Evolutionary conservation across 2,113 vertebrate species (phyloP).

Genomic region (Dasyurus viverrinus): DNA sequence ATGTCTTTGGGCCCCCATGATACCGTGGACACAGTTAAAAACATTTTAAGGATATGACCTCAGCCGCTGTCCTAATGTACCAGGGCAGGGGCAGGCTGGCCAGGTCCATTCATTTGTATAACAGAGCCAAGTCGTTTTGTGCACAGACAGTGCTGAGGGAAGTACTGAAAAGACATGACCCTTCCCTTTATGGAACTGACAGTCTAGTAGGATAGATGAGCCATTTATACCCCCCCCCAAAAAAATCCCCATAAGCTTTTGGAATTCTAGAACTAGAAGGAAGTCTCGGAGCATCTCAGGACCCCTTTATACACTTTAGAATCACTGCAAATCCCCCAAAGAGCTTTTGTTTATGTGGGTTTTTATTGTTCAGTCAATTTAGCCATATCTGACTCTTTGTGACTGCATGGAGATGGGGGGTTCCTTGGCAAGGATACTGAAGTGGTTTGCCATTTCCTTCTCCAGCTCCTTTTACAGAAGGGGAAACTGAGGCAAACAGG

Average conservation of each 20-base stretch:
- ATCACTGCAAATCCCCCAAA: neutral
- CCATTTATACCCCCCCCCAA: neutral
- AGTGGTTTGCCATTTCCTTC: neutral
- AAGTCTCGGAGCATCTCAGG: neutral
- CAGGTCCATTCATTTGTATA: neutral
- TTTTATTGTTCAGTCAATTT: neutral
- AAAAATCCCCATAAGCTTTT: neutral
- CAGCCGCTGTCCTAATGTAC: slow-evolving; percentile 6
- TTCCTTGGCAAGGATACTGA: too few species aligned
- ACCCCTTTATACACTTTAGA: neutral
- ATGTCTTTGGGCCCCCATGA: slow-evolving; percentile 28
- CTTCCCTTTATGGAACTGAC: neutral
- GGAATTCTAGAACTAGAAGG: neutral
- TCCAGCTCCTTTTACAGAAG: neutral
- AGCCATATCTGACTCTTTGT: neutral
- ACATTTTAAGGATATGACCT: neutral
- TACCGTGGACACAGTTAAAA: neutral
- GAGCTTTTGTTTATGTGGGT: neutral
- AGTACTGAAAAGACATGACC: neutral
- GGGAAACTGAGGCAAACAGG: neutral
- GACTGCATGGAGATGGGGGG: too few species aligned
- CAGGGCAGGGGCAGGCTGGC: neutral
- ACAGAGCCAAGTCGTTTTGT: neutral
- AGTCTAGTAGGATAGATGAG: neutral
- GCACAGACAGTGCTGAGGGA: neutral